Evolutionary conservation across 2,113 vertebrate genomes (phyloP).

Genomic region (Addax nasomaculatus): DNA sequence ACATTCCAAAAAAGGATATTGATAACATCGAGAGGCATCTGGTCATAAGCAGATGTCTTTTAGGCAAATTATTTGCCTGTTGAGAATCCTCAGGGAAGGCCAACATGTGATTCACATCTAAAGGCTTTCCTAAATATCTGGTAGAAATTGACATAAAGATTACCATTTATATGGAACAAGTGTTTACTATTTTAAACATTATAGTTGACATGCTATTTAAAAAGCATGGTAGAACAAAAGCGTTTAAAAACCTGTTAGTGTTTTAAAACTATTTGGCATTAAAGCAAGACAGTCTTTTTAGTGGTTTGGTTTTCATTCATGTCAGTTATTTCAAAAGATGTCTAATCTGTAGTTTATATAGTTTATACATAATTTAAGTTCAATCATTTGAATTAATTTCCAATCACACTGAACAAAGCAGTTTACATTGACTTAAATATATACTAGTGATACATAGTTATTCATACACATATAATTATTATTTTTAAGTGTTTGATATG

Average conservation of each 20-base stretch:
- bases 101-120: conserved; percentile 25
- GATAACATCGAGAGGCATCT: conserved; percentile 4
- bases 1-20: background rate
- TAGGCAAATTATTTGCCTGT: background rate
- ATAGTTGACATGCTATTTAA: background rate
- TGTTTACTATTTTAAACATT: conserved; percentile 31
- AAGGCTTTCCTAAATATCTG: conserved; percentile 14
- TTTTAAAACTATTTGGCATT: conserved; percentile 10
- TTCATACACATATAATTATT: background rate
- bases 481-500: conserved; percentile 11
- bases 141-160: conserved; percentile 12
- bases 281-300: background rate
- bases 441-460: background rate
- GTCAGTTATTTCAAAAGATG: conserved; percentile 5
- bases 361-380: conserved; percentile 18
- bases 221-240: conserved; percentile 24
- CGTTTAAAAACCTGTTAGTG: background rate
- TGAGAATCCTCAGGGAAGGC: background rate
- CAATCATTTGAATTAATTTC: conserved; percentile 33
- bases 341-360: background rate
- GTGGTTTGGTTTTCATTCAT: background rate
- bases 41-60: background rate
- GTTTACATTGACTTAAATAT: background rate
- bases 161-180: background rate
- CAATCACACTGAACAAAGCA: background rate